Evolutionary conservation across 2,113 vertebrate species (phyloP), one percentile per base, ranked within the genome.

Genomic region (Lagopus muta): DNA sequence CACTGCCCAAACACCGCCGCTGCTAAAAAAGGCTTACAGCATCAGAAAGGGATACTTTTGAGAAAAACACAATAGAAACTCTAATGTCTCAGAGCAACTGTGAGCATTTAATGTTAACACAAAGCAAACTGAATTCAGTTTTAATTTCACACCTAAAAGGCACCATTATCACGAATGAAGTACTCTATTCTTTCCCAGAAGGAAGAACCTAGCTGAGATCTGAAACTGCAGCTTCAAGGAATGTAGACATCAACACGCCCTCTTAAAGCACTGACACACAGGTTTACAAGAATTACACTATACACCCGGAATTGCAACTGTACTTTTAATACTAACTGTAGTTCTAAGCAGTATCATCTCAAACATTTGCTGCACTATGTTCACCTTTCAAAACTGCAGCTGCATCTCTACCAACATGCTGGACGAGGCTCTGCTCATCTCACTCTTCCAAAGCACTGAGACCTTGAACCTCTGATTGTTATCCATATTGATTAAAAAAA

Each of bases 101-200:
- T 69, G 32, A 91, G 61, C 61, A 43, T 78, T 94, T 83, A 88
- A 52, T 79, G 73, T 83, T 91, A 82, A 86, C 69, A 88, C 76
- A 94, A 91, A 91, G 61, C 40, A 93, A 93, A 82, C 16, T 42
- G 82, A 89, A 89, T 71, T 40, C 40, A 72, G 82, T 95, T 94
- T 94, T 91, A 88, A 93, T 91, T 94, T 94, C 73, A 83, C 58
- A 95, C 90, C 80, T 92, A 96, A 82, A 88, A 83, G 69, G 83
- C 40, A 69, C 73, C 77, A 88, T 91, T 94, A 91, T 72, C 27
- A 66, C 11, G 70, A 93, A 94, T 32, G 74, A 80, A 91, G 64
- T 83, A 94, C 60, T 95, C 74, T 83, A 57, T 66, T 92, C 54
- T 88, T 25, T 93, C 90, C 77, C 89, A 94, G 48, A 28, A 94